A percentile compares a stretch with the other conserved stretches of the same genome.
These are phyloP conservation scores for Natrix natrix DNA, from an alignment of 2,797 vertebrate species.

Conservation along the genomic window DNA sequence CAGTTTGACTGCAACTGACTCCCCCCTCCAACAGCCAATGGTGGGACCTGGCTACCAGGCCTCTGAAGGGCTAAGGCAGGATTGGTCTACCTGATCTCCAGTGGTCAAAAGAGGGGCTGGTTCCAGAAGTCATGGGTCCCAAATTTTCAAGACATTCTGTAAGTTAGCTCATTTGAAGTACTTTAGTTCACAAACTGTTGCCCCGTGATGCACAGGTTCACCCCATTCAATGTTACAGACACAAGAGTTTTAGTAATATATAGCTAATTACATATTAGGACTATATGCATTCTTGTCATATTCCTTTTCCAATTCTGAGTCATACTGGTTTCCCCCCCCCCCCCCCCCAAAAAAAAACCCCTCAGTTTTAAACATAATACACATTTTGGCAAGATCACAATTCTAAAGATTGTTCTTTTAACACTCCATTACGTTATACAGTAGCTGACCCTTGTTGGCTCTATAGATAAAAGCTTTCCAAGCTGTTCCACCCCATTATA, in stretches of 20 bases:
- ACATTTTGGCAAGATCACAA: neutral
- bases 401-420: neutral
- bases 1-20: too few relatives aligned
- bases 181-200: neutral
- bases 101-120: neutral
- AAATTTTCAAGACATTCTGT: neutral
- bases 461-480: neutral
- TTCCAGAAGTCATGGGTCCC: neutral
- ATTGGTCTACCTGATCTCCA: neutral
- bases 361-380: neutral
- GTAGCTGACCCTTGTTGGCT: neutral
- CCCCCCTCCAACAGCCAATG: too few relatives aligned
- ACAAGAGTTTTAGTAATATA: neutral
- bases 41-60: neutral
- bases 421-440: neutral
- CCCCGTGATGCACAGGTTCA: neutral
- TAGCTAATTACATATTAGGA: neutral
- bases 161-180: neutral
- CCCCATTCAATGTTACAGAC: neutral
- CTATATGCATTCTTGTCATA: neutral
- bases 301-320: neutral
- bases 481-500: neutral
- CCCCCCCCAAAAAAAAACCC: neutral
- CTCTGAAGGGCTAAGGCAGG: neutral
- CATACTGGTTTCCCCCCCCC: neutral